phyloP scores from a whole-genome alignment of 2,113 vertebrate genomes.

The Mustela lutreola region DNA sequence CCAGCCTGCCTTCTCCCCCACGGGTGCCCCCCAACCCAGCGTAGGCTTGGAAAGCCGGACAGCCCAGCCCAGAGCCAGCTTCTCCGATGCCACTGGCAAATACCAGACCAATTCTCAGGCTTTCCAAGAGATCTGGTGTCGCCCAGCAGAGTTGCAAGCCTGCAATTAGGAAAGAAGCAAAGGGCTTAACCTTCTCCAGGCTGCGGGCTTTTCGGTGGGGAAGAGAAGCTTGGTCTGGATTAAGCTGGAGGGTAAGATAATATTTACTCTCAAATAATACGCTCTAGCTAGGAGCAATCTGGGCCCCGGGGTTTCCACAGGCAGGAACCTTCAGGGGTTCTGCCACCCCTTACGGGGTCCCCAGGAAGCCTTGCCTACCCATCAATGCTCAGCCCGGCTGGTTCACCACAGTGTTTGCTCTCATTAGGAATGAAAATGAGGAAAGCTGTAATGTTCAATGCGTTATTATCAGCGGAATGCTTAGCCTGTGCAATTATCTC shows the following conservation, averaged over 20 bases:
- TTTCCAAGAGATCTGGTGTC: not conserved
- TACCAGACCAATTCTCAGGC: not conserved
- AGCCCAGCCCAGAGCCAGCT: not conserved
- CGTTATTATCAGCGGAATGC: not conserved
- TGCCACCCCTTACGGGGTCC: not conserved
- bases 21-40: not conserved
- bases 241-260: slow-evolving; percentile 57
- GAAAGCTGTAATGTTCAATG: not conserved
- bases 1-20: accelerated
- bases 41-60: not conserved
- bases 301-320: not conserved
- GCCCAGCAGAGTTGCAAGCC: not conserved
- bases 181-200: slow-evolving; percentile 45
- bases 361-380: not conserved
- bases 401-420: accelerated
- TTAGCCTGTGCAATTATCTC: not conserved
- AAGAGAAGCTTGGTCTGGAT: slow-evolving; percentile 69
- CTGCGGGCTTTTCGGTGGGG: not conserved
- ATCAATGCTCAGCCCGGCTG: accelerated
- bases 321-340: not conserved
- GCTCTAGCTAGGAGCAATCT: slow-evolving; percentile 3
- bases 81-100: not conserved
- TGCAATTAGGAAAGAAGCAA: slow-evolving; percentile 71
- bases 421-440: not conserved
- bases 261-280: slow-evolving; percentile 54